phyloP scores from a whole-genome alignment of 1,140 invertebrate genomes.

The Drosophila malerkotliana region DNA sequence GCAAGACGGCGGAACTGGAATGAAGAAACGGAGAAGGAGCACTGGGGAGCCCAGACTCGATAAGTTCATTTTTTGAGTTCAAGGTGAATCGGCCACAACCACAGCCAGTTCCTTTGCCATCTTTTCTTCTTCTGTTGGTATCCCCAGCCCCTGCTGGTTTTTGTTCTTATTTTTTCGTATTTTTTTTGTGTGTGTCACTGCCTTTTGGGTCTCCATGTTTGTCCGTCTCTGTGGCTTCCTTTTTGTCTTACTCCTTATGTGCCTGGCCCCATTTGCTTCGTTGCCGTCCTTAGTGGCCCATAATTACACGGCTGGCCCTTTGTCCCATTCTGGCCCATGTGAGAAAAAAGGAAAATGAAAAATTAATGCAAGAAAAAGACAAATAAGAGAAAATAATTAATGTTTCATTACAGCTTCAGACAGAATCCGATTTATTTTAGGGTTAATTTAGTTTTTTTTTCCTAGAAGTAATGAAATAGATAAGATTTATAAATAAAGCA shows the following conservation, averaged over 20 bases:
- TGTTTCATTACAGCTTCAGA: conserved; percentile 15
- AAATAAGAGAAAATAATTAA: conserved; percentile 45
- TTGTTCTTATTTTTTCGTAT: conserved; percentile 22
- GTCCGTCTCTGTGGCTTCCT: conserved; percentile 40
- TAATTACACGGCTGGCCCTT: conserved; percentile 60
- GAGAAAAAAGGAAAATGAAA: conserved; percentile 46
- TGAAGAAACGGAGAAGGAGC: conserved; percentile 19
- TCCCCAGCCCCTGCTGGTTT: conserved; percentile 11
- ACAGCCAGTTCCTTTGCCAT: conserved; percentile 31
- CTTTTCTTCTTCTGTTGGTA: conserved; percentile 10
- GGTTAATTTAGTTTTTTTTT: conserved; percentile 25
- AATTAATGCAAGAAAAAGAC: conserved; percentile 51
- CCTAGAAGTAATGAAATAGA: neutral
- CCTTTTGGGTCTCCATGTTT: conserved; percentile 31
- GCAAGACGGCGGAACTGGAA: conserved; percentile 39
- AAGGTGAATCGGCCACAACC: conserved; percentile 63
- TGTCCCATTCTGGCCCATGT: conserved; percentile 14
- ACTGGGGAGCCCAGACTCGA: conserved; percentile 30
- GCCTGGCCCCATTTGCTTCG: conserved; percentile 69
- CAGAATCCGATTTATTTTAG: conserved; percentile 25
- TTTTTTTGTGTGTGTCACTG: conserved; percentile 46
- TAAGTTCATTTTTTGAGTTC: conserved; percentile 77
- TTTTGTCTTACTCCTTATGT: conserved; percentile 30
- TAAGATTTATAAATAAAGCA: neutral
- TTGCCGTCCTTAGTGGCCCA: conserved; percentile 67